These are phyloP conservation scores for Phataginus tricuspis DNA, from an alignment of 2,797 vertebrate genomes.

Conservation along the genomic window DNA sequence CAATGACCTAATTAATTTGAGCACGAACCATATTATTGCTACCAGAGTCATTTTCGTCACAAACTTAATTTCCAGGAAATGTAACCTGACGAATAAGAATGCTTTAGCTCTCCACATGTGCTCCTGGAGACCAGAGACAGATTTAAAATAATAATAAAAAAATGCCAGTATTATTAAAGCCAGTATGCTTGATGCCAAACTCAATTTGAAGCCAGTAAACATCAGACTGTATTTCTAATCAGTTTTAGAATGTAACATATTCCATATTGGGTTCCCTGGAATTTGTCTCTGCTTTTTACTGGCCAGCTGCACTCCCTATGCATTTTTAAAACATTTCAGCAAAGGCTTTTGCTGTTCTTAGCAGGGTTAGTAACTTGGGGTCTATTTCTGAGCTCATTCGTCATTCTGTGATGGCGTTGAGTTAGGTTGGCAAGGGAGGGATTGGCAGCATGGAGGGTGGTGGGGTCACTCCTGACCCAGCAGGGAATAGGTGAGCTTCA, in stretches of 20 bases:
- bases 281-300: slow-evolving; percentile 83
- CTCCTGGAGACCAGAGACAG: slow-evolving; percentile 71
- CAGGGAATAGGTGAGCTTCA: slow-evolving; percentile 91
- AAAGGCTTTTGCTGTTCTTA: slow-evolving; percentile 82
- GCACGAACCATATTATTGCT: slow-evolving; percentile 71
- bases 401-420: slow-evolving; percentile 90
- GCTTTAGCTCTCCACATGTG: slow-evolving; percentile 72
- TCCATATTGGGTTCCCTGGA: slow-evolving; percentile 73
- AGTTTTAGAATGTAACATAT: slow-evolving; percentile 81
- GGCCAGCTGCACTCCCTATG: slow-evolving; percentile 82
- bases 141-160: slow-evolving; percentile 75
- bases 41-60: slow-evolving; percentile 76
- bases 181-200: slow-evolving; percentile 70
- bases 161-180: slow-evolving; percentile 70
- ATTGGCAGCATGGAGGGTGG: slow-evolving; percentile 88
- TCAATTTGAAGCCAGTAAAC: slow-evolving; percentile 81
- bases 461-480: slow-evolving; percentile 88
- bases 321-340: slow-evolving; percentile 86
- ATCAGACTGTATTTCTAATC: slow-evolving; percentile 79
- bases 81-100: slow-evolving; percentile 70
- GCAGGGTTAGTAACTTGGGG: slow-evolving; percentile 90
- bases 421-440: slow-evolving; percentile 89
- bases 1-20: slow-evolving; percentile 76
- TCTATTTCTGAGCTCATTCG: slow-evolving; percentile 90
- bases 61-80: slow-evolving; percentile 79